Evolutionary conservation across 2,797 vertebrate species (phyloP), one percentile per base, ranked within the genome.

Genomic region (Kryptolebias ocellatus): DNA sequence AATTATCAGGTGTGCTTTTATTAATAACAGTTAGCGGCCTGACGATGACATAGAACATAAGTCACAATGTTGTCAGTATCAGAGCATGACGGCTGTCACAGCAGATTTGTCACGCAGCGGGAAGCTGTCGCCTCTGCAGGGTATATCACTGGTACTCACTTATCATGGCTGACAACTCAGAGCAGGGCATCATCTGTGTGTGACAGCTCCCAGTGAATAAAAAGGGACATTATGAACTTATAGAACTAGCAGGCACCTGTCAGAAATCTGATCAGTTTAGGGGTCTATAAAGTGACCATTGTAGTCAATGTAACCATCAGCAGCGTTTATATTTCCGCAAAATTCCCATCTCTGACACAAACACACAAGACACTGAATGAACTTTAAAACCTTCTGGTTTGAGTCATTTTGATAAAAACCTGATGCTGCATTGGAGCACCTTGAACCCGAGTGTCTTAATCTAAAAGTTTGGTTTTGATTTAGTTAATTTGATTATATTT

Each of bases 121-220:
- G 57, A 17, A 75, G 75, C 83, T 82, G 88, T 84, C 83, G 69
- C 47, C 56, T 78, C 82, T 67, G 67, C 78, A 7, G 84, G 67
- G 64, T 53, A 29, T 75, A 80, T 87, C 89, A 78, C 11, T 61
- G 72, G 72, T 72, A 58, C 60, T 85, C 75, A 74, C 74, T 80
- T 74, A 84, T 89, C 80, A 58, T 0, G 31, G 72, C 79, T 90
- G 90, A 90, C 89, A 87, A 60, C 73, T 85, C 84, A 60, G 79
- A 90, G 76, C 76, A 56, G 54, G 69, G 71, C 80, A 65, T 70
- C 27, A 7, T 68, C 83, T 72, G 54, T 52, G 54, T 52, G 55
- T 54, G 67, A 77, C 61, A 42, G 67, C 58, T 72, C 28, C 3
- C 11, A 0, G 52, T 61, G 72, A 73, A 59, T 65, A 56, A 60